These are phyloP conservation scores for Pandemis heparana DNA, from an alignment of 2,888 invertebrate species.

Conservation along the genomic window DNA sequence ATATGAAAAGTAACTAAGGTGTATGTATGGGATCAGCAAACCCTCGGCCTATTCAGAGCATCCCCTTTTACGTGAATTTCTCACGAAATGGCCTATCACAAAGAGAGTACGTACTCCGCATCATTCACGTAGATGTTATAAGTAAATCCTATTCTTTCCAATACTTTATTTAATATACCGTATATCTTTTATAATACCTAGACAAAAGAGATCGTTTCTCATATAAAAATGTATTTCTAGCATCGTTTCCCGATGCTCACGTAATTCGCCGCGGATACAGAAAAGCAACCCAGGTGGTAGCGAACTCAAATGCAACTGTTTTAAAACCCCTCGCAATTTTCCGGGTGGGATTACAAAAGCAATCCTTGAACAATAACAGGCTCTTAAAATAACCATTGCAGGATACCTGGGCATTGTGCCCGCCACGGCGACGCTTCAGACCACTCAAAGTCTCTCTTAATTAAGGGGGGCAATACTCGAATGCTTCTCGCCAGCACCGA, in stretches of 20 bases:
- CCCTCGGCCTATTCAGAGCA: constrained; percentile 63
- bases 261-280: constrained; percentile 25
- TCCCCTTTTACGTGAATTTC: constrained; percentile 62
- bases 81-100: constrained; percentile 62
- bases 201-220: constrained; percentile 7
- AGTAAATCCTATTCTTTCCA: constrained; percentile 2
- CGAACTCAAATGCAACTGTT: constrained; percentile 35
- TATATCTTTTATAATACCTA: not conserved
- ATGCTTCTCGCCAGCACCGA: constrained; percentile 63
- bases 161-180: constrained; percentile 3
- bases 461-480: constrained; percentile 79
- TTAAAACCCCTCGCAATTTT: constrained; percentile 53
- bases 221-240: not conserved
- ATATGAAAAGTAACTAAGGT: constrained; percentile 64
- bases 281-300: constrained; percentile 24
- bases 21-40: constrained; percentile 62
- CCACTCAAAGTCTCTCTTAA: constrained; percentile 79
- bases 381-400: constrained; percentile 62
- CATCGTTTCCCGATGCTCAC: not conserved
- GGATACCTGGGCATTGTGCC: constrained; percentile 67
- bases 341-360: constrained; percentile 65
- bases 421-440: constrained; percentile 63
- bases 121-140: constrained; percentile 8
- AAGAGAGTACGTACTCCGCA: constrained; percentile 48
- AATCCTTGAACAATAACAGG: constrained; percentile 68